Evolutionary conservation across 2,113 vertebrate genomes (phyloP), one percentile per base, ranked within the genome.

Genomic region (Dipodomys ordii): DNA sequence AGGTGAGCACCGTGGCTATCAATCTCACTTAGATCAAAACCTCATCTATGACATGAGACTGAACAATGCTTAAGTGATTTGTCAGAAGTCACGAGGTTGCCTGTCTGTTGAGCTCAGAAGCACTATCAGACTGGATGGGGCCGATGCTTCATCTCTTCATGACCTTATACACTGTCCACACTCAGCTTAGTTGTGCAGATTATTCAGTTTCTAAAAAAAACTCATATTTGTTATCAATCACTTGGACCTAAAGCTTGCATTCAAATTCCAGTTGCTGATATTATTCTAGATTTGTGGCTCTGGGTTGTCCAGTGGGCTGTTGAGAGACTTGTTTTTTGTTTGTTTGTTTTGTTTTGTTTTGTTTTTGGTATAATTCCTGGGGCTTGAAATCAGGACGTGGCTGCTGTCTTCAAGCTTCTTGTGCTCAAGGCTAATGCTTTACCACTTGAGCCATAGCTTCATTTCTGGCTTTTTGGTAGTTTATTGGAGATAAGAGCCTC

Each of bases 21-120:
- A 1, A 53, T 94, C 35, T 92, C 76, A 6, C 91, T 88, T 87
- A 91, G 53, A 80, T 76, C 85, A 87, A 94, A 87, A 87, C 16
- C 10, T 86, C 20, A 87, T 69, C 44, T 88, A 57, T 83, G 39
- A 94, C 72, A 93, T 46, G 60, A 92, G 10, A 79, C 46, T 83
- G 8, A 62, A 18, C 53, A 80, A n/a, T 44, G 22, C 32, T 86
- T n/a, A 78, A 23, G 60, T 83, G 39, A 71, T 64, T 90, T 91
- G 15, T 46, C 76, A 83, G 49, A 78, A 60, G 86, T 69, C 71
- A 49, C 20, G 60, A 1, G 67, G 74, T 46, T 93, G 83, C 90
- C 68, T 64, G 30, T 53, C 23, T 5, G 23, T 18, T 39, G 46
- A 82, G 60, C 35, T 89, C 46, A 19, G 62, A 87, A 79, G 68